Base-by-base conservation (phyloP, 2,113 vertebrate species). In the Sterrhoptilus dennistouni region DNA sequence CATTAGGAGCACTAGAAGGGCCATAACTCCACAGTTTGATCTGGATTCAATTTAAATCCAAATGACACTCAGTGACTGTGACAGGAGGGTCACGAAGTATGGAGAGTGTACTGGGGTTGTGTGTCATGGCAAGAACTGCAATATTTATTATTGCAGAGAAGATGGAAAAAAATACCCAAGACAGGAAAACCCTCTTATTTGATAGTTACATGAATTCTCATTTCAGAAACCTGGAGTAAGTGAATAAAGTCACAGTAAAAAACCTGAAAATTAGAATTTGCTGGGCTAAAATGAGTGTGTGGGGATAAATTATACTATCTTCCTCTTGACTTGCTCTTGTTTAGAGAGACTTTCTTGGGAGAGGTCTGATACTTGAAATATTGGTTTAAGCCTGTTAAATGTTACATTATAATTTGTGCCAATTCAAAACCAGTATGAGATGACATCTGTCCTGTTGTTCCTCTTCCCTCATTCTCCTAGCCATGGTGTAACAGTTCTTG, bases 11-110 rank as follows among this genome's bases (percentile, higher is more conserved):
- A 23, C 36, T 10, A 2, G 28, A 40, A 78, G 40, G 57, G 25
- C 40, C 3, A 0, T 12, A 35, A n/a, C 21, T 78, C 54, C 54
- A 8, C 23, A 27, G 50, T 44, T 40, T 70, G 52, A 33, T 38
- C 29, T 14, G 40, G 45, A 21, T 42, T 74, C 45, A 21, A 24
- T 36, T 79, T 80, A 75, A 81, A 92, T 7, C 4, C 22, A 81
- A 68, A 77, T 0, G 0, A 40, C 49, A 35, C 36, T 35, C 63
- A 84, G 16, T 0, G 0, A 68, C 59, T 40, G 36, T 61, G 59
- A 56, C 45, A 66, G 49, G 20, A 74, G 40, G 13, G 25, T 36
- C 7, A 6, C 33, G 40, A 69, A 56, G 17, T 31, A 28, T 76
- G 52, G 31, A 56, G 50, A 36, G 65, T 3, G 2, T n/a, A 28